Percentiles rank a stretch among this genome's conserved stretches.
Conservation (phyloP, 2,888 invertebrate species). For the Venusia cambrica region DNA sequence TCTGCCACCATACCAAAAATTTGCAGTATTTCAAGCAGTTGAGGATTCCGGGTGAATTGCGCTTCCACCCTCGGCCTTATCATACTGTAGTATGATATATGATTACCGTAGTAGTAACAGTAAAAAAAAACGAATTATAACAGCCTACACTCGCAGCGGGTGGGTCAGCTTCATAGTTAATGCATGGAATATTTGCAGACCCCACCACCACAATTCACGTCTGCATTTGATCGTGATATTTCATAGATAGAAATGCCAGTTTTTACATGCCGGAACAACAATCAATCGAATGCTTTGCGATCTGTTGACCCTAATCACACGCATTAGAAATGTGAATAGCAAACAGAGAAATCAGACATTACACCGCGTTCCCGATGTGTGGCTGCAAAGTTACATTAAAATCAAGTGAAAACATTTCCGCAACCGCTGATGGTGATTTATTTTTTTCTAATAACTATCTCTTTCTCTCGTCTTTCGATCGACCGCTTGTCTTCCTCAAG, state of each 20-base stretch:
- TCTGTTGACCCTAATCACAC: conserved; percentile 56
- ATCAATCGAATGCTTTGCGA: conserved; percentile 31
- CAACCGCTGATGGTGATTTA: conserved; percentile 28
- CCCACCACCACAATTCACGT: background rate
- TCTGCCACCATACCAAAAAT: too few relatives aligned
- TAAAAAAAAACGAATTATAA: too few relatives aligned
- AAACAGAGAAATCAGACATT: conserved; percentile 48
- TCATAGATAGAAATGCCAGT: conserved; percentile 19
- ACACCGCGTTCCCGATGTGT: conserved; percentile 35
- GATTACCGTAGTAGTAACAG: too few relatives aligned
- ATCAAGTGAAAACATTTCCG: conserved; percentile 46
- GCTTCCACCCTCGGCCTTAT: too few relatives aligned
- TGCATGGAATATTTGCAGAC: conserved; percentile 14
- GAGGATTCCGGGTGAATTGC: too few relatives aligned
- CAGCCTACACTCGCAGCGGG: too few relatives aligned
- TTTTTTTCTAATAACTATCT: conserved; percentile 33
- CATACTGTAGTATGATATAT: too few relatives aligned
- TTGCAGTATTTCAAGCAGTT: too few relatives aligned
- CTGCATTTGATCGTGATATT: conserved; percentile 9
- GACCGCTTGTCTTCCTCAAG: conserved; percentile 21
- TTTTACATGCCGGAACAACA: conserved; percentile 20
- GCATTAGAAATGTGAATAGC: conserved; percentile 51
- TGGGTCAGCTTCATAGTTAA: conserved; percentile 9
- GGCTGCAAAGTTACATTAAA: conserved; percentile 41
- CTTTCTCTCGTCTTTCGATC: conserved; percentile 28